phyloP scores from a whole-genome alignment of 2,113 vertebrate genomes.

The Marmota monax region DNA sequence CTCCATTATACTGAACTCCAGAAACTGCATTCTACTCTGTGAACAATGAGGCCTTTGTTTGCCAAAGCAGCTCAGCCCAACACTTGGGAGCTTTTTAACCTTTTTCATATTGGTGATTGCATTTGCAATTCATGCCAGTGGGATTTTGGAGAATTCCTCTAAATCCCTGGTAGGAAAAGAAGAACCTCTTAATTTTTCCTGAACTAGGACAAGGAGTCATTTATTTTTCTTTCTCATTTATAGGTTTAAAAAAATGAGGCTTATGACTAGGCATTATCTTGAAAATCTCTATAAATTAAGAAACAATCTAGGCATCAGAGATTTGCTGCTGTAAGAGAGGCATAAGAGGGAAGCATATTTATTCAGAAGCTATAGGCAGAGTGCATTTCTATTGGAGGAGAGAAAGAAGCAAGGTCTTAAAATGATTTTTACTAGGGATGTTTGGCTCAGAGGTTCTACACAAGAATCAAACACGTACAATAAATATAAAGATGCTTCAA shows the following conservation, averaged over 20 bases:
- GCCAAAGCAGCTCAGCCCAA: conserved; percentile 48
- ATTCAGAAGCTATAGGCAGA: not conserved
- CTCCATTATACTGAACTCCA: not conserved
- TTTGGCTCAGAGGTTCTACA: not conserved
- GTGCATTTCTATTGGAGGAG: not conserved
- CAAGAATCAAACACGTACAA: not conserved
- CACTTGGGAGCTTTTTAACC: conserved; percentile 69
- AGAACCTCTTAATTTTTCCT: conserved; percentile 55
- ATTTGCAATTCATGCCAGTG: conserved; percentile 76
- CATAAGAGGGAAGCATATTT: not conserved
- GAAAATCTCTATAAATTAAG: conserved; percentile 65
- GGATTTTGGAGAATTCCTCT: conserved; percentile 58
- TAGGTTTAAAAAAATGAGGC: conserved; percentile 53
- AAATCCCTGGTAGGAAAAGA: conserved; percentile 29
- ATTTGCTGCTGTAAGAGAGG: not conserved
- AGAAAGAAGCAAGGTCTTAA: not conserved
- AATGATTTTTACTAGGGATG: not conserved
- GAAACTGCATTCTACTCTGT: conserved; percentile 35
- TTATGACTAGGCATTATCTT: not conserved
- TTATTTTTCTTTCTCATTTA: conserved; percentile 20
- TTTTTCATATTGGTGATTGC: conserved; percentile 67
- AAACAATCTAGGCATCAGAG: not conserved
- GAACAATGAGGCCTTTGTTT: conserved; percentile 69
- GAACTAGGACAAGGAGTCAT: not conserved
- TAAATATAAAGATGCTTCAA: not conserved